Percentiles rank a stretch among this genome's conserved stretches.
Conservation (phyloP, 1,140 invertebrate genomes). For the Trinorchestia longiramus region DNA sequence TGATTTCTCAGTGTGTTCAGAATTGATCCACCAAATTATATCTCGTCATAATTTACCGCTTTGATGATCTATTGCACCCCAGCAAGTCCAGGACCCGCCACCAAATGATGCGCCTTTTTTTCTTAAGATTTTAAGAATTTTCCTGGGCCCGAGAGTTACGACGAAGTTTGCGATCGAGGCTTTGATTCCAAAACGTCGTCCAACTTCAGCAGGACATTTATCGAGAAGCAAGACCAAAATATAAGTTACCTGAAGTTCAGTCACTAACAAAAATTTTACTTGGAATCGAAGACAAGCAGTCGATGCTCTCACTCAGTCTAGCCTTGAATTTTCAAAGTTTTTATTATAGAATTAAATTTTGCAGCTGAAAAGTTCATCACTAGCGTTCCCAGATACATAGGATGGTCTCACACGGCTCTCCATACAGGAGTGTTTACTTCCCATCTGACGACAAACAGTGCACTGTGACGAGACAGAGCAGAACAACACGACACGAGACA, state of each 20-base stretch:
- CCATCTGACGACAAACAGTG: too few species aligned
- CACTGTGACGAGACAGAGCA: too few species aligned
- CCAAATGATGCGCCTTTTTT: not conserved
- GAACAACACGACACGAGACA: too few species aligned
- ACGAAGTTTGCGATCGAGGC: not conserved
- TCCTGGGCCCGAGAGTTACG: not conserved
- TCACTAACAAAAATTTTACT: not conserved
- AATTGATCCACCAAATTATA: constrained; percentile 19
- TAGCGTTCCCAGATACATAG: too few species aligned
- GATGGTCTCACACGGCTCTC: not conserved
- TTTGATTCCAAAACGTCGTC: not conserved
- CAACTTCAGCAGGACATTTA: not conserved
- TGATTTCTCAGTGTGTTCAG: not conserved
- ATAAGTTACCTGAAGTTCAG: not conserved
- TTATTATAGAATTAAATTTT: not conserved
- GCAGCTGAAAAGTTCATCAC: not conserved
- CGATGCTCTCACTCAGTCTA: not conserved
- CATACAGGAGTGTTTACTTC: not conserved
- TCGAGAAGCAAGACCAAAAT: not conserved
- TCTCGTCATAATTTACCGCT: constrained; percentile 13
- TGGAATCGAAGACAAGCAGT: not conserved
- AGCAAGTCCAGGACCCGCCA: not conserved
- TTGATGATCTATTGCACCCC: constrained; percentile 21
- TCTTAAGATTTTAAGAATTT: not conserved
- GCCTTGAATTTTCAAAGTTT: not conserved